Conservation (phyloP, 2,888 invertebrate genomes). For the Melolontha melolontha region DNA sequence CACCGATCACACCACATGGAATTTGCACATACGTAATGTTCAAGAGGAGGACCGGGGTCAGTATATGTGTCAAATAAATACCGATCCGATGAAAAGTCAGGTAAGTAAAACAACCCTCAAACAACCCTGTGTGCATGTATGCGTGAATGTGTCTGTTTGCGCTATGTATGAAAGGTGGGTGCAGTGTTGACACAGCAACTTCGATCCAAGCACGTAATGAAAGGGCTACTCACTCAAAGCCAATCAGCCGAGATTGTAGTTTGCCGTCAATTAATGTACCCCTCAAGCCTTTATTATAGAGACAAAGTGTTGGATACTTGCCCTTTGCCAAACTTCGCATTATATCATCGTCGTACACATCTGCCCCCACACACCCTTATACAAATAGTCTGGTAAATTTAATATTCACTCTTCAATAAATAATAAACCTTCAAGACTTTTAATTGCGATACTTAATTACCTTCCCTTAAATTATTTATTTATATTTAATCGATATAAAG, state of each 20-base stretch:
- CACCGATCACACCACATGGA: conserved; percentile 89
- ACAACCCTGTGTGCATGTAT: not conserved
- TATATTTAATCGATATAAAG: not conserved
- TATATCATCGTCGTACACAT: conserved; percentile 41
- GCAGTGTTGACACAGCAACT: conserved; percentile 25
- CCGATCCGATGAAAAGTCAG: conserved; percentile 95
- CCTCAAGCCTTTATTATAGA: conserved; percentile 37
- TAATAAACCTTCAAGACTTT: conserved; percentile 22
- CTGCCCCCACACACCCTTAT: conserved; percentile 20
- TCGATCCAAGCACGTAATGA: conserved; percentile 44
- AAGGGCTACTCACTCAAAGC: conserved; percentile 45
- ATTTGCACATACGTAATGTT: conserved; percentile 87
- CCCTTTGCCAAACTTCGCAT: conserved; percentile 36
- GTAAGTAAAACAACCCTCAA: conserved; percentile 63
- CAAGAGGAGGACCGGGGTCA: conserved; percentile 90
- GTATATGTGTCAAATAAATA: conserved; percentile 96
- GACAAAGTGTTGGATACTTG: conserved; percentile 37
- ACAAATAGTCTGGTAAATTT: conserved; percentile 22
- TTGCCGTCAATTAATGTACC: conserved; percentile 44
- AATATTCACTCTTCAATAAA: conserved; percentile 10
- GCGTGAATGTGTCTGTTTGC: too few relatives aligned
- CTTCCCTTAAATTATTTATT: conserved; percentile 2
- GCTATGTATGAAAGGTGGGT: conserved; percentile 4
- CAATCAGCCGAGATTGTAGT: conserved; percentile 46
- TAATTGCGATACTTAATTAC: conserved; percentile 16